Evolutionary conservation across 2,113 vertebrate genomes (phyloP).

Genomic region (Phylloscopus trochiloides): DNA sequence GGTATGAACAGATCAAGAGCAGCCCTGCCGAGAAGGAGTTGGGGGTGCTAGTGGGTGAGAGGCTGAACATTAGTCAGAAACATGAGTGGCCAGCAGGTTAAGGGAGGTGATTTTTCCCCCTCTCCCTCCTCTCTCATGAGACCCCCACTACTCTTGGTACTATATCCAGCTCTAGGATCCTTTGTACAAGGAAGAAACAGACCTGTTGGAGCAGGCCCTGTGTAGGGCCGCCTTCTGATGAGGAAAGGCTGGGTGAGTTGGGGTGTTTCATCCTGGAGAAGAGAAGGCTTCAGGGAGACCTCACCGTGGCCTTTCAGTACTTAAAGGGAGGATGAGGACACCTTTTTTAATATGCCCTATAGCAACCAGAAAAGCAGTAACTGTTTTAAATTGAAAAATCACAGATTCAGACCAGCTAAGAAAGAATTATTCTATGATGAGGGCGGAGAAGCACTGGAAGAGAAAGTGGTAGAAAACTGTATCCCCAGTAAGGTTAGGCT

Average conservation of each 20-base stretch:
- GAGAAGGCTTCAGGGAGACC: not conserved
- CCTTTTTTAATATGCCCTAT: not conserved
- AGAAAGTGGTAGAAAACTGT: not conserved
- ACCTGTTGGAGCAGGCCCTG: rapidly evolving
- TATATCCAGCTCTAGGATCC: not conserved
- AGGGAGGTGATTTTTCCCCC: not conserved
- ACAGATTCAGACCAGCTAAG: not conserved
- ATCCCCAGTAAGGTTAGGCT: not conserved
- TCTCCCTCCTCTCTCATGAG: not conserved
- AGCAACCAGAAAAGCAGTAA: not conserved
- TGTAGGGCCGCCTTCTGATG: not conserved
- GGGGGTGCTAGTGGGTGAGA: not conserved
- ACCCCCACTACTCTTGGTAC: not conserved
- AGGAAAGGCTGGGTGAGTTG: not conserved
- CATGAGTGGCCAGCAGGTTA: rapidly evolving
- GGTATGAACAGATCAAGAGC: not conserved
- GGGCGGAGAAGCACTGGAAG: not conserved
- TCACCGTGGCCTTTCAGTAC: not conserved
- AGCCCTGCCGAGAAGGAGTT: rapidly evolving
- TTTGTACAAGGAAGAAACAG: rapidly evolving
- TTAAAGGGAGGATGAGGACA: not conserved
- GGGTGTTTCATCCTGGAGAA: not conserved
- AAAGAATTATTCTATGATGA: not conserved
- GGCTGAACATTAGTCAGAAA: not conserved
- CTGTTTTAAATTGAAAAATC: not conserved